phyloP scores from a whole-genome alignment of 2,888 invertebrate species.

The Pollenia labialis region DNA sequence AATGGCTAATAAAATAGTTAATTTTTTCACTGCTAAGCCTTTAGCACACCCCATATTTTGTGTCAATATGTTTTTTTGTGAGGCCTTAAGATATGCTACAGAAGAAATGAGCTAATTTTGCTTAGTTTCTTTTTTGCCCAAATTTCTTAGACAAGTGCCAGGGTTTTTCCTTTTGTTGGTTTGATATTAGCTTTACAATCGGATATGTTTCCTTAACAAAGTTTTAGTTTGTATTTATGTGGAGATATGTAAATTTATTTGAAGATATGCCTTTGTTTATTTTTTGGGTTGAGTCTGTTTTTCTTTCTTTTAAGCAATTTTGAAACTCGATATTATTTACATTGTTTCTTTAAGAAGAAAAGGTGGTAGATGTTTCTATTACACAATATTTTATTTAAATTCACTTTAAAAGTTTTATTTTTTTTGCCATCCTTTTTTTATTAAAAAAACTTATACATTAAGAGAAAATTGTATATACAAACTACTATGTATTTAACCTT shows the following conservation, averaged over 20 bases:
- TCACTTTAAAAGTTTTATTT: constrained; percentile 40
- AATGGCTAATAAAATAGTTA: constrained; percentile 61
- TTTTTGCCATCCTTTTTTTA: constrained; percentile 1
- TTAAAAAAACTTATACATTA: background rate
- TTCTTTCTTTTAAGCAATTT: background rate
- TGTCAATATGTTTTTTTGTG: background rate
- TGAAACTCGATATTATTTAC: constrained; percentile 22
- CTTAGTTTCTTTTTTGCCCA: background rate
- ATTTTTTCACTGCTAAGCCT: constrained; percentile 23
- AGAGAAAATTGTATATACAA: background rate
- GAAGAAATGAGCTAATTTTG: constrained; percentile 11
- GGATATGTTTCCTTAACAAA: constrained; percentile 2
- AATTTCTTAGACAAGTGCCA: background rate
- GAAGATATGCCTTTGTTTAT: constrained; percentile 37
- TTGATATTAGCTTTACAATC: background rate
- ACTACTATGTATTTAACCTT: background rate
- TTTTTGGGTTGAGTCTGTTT: background rate
- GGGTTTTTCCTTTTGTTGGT: constrained; percentile 17
- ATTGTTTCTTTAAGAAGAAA: background rate
- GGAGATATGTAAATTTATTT: background rate
- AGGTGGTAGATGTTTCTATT: background rate
- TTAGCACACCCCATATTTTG: constrained; percentile 43
- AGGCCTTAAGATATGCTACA: background rate
- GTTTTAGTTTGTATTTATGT: background rate
- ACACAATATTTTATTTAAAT: background rate